Conservation (phyloP, 2,113 vertebrate species). For the Dascyllus trimaculatus region DNA sequence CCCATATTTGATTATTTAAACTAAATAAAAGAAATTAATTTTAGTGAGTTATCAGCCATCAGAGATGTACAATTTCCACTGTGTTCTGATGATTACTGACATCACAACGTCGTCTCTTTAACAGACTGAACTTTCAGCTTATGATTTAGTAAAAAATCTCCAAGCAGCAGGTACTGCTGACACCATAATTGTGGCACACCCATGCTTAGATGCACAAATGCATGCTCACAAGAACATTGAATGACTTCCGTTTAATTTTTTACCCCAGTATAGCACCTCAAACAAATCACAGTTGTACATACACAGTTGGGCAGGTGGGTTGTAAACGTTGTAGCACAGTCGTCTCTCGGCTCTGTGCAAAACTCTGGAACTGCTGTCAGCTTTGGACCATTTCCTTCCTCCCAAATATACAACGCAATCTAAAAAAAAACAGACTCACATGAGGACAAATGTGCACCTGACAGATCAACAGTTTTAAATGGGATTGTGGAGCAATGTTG, state of each 20-base stretch:
- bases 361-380: constrained; percentile 89
- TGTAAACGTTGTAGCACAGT: constrained; percentile 85
- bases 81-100: too few relatives aligned
- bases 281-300: constrained; percentile 67
- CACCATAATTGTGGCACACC: too few relatives aligned
- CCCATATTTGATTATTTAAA: neutral
- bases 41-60: neutral
- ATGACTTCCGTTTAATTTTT: too few relatives aligned
- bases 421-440: constrained; percentile 57
- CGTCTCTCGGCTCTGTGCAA: constrained; percentile 74
- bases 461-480: neutral
- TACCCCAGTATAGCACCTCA: neutral
- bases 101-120: too few relatives aligned
- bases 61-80: too few relatives aligned
- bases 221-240: too few relatives aligned
- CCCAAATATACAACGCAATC: constrained; percentile 93
- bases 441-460: neutral
- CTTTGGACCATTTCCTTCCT: constrained; percentile 87
- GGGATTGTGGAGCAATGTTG: neutral
- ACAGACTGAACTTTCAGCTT: too few relatives aligned
- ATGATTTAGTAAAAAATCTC: too few relatives aligned
- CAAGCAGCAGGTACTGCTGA: too few relatives aligned
- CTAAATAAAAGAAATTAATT: neutral
- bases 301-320: constrained; percentile 89
- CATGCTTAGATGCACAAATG: too few relatives aligned